Evolutionary conservation across 2,797 vertebrate genomes (phyloP), one percentile per base, ranked within the genome.

Genomic region (Antennarius maculatus): DNA sequence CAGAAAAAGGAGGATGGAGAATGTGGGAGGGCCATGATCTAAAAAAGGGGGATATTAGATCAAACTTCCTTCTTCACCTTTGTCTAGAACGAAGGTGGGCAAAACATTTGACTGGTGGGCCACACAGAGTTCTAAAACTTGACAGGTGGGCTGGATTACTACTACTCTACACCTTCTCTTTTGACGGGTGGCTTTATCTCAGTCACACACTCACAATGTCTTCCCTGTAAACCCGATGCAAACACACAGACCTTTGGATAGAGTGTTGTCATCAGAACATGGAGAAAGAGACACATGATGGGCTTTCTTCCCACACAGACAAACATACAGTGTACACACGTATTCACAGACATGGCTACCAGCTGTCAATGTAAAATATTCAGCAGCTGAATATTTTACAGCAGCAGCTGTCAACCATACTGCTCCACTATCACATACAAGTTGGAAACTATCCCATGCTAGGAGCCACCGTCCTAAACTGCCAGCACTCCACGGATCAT

Each of bases 331-430:
- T 15, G 15, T 4, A 45, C 17, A 72, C 34, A 52, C 51, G 47
- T 23, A 23, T 23, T 23, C 34, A 17, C 39, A 47, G 13, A 52
- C 71, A 48, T 14, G 14, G 27, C 37, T 13, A 73, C 81, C 81
- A 86, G 72, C 79, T 86, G 86, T 70, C 79, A 61, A 37, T 68
- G 85, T 87, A 4, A 86, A 86, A 82, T 83, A 82, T 88, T 82
- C 13, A n/a, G 14, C 6, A n/a, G n/a, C n/a, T n/a, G n/a, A n/a
- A n/a, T n/a, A n/a, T n/a, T n/a, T n/a, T n/a, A n/a, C n/a, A n/a
- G n/a, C n/a, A n/a, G n/a, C 13, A n/a, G 14, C 6, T 23, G 13
- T 31, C 50, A 17, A 0, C 14, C n/a, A 4, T 58, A 51, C 41
- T 48, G 53, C 61, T 41, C 18, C 48, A 54, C 11, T 16, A 31